Percentiles rank a stretch among this genome's conserved stretches.
Conservation (phyloP, 2,888 invertebrate genomes). For the Agrotis puta region DNA sequence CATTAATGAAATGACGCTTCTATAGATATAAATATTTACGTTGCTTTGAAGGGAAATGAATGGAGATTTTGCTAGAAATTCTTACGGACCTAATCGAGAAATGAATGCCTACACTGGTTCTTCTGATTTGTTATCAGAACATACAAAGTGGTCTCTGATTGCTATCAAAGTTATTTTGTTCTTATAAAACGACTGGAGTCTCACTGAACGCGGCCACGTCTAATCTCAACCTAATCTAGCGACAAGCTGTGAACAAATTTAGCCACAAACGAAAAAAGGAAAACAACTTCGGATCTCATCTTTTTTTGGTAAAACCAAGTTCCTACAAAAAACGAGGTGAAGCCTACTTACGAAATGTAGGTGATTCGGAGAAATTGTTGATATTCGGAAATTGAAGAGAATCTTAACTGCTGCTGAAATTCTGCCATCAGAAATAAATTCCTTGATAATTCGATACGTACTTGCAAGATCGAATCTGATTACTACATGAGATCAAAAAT, state of each 20-base stretch:
- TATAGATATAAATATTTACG: constrained; percentile 42
- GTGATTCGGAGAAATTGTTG: constrained; percentile 70
- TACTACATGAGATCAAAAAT: not conserved
- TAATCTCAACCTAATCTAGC: constrained; percentile 75
- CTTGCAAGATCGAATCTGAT: not conserved
- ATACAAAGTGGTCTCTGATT: constrained; percentile 32
- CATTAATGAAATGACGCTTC: constrained; percentile 29
- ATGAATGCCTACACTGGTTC: not conserved
- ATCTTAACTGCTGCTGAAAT: not conserved
- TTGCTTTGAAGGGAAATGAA: constrained; percentile 36
- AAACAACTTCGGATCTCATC: constrained; percentile 57
- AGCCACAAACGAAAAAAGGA: constrained; percentile 65
- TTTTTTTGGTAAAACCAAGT: constrained; percentile 65
- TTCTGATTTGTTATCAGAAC: constrained; percentile 33
- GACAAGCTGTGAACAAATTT: constrained; percentile 73
- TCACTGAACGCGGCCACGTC: constrained; percentile 67
- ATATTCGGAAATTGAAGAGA: constrained; percentile 42
- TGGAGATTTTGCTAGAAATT: constrained; percentile 12
- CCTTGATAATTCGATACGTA: not conserved
- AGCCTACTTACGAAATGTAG: constrained; percentile 77
- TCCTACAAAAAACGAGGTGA: constrained; percentile 71
- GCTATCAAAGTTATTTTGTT: constrained; percentile 40
- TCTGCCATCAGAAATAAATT: not conserved
- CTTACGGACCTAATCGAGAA: constrained; percentile 10
- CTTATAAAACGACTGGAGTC: constrained; percentile 39